A percentile compares a stretch with the other conserved stretches of the same genome.
Conservation (phyloP, 2,888 invertebrate genomes). For the Pachliopta kotzebuea region DNA sequence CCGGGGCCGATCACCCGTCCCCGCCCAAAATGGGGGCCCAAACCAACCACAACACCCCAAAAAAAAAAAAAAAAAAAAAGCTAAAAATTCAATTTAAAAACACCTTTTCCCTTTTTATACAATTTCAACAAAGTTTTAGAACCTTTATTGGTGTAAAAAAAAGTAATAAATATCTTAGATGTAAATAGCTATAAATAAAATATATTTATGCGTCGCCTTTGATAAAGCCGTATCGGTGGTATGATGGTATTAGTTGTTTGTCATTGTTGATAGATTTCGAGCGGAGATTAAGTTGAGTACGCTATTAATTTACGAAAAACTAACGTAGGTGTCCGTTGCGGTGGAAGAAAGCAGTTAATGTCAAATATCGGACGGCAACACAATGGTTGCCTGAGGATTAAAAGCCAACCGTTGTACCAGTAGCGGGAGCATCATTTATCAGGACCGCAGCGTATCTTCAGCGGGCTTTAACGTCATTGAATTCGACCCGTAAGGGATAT, state of each 20-base stretch:
- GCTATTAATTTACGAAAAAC: constrained; percentile 64
- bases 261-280: constrained; percentile 54
- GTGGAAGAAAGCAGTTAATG: constrained; percentile 60
- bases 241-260: constrained; percentile 13
- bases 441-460: constrained; percentile 59
- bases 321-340: constrained; percentile 58
- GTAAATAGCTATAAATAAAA: not conserved
- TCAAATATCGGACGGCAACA: constrained; percentile 71
- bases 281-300: constrained; percentile 57
- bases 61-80: too few relatives aligned
- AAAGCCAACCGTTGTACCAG: constrained; percentile 77
- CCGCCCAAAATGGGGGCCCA: too few relatives aligned
- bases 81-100: too few relatives aligned
- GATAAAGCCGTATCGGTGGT: constrained; percentile 1
- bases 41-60: too few relatives aligned
- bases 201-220: not conserved
- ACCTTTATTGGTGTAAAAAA: not conserved
- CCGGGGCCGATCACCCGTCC: too few relatives aligned
- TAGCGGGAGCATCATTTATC: constrained; percentile 75
- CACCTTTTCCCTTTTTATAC: too few relatives aligned
- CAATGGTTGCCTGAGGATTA: constrained; percentile 72
- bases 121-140: not conserved
- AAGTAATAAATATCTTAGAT: not conserved
- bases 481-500: constrained; percentile 43
- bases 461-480: constrained; percentile 49